These are phyloP conservation scores for Rhabdomys pumilio DNA, from an alignment of 2,797 vertebrate species.

Conservation along the genomic window DNA sequence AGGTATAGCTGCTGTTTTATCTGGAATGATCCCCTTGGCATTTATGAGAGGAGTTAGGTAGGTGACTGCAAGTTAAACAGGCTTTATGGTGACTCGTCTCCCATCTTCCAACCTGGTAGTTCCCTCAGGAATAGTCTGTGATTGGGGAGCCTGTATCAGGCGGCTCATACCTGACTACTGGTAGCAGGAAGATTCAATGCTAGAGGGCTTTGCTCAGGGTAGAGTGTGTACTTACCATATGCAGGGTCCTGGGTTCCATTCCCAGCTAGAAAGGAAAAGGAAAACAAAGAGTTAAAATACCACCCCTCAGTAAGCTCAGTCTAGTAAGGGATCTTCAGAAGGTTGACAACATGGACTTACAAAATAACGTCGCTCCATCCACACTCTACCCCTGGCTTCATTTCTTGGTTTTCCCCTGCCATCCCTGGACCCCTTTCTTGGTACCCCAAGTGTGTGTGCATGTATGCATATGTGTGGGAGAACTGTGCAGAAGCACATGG, in stretches of 20 bases:
- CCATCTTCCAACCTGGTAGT: background rate
- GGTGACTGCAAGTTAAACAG: background rate
- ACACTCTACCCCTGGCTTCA: background rate
- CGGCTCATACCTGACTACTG: background rate
- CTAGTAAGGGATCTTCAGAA: conserved; percentile 41
- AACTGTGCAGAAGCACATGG: background rate
- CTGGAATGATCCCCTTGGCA: background rate
- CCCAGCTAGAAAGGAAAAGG: background rate
- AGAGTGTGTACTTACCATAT: background rate
- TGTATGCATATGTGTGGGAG: no score
- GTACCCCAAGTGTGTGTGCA: background rate
- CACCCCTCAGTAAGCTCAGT: background rate
- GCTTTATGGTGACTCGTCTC: background rate
- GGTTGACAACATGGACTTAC: background rate
- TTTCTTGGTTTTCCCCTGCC: conserved; percentile 32
- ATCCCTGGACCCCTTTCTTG: conserved; percentile 6
- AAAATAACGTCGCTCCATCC: background rate
- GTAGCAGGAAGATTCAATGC: background rate
- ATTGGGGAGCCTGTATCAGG: background rate
- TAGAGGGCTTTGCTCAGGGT: background rate
- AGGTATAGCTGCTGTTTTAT: background rate
- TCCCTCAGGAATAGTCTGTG: background rate
- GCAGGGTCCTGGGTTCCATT: background rate
- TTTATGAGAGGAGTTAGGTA: background rate
- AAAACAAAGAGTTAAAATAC: background rate